A percentile compares a stretch with the other conserved stretches of the same genome.
These are phyloP conservation scores for Callocephalon fimbriatum DNA, from an alignment of 2,113 vertebrate species.

Conservation along the genomic window DNA sequence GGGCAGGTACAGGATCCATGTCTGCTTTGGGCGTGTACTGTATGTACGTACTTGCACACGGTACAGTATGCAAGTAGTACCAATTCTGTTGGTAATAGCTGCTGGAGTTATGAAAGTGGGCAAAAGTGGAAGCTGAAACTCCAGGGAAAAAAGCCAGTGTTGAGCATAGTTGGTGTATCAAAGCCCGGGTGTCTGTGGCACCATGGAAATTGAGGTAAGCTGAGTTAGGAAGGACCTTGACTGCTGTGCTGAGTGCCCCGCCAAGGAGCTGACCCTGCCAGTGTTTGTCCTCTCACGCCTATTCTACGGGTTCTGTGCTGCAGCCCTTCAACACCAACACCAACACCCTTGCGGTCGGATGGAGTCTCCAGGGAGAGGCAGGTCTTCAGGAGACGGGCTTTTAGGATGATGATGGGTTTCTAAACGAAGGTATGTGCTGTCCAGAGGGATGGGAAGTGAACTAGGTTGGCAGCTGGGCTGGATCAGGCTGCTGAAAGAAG, in stretches of 20 bases:
- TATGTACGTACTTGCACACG: too few relatives aligned
- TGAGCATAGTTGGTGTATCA: rapidly evolving
- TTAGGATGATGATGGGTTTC: not conserved
- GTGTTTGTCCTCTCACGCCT: rapidly evolving
- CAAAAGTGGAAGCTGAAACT: not conserved
- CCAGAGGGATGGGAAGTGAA: not conserved
- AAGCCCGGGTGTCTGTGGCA: rapidly evolving
- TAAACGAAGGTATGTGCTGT: not conserved
- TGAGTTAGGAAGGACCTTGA: not conserved
- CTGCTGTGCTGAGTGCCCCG: too few relatives aligned
- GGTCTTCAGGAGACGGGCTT: not conserved
- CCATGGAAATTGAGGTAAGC: rapidly evolving
- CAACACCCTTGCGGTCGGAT: rapidly evolving
- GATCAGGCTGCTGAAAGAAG: not conserved
- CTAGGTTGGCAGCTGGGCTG: not conserved
- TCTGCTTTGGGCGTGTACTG: not conserved
- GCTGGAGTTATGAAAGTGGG: not conserved
- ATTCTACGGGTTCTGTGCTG: not conserved
- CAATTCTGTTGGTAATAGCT: not conserved
- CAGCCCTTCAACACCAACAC: not conserved
- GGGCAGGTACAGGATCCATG: rapidly evolving
- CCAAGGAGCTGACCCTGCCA: rapidly evolving
- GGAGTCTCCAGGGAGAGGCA: not conserved
- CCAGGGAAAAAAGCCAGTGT: rapidly evolving
- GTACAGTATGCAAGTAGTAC: rapidly evolving